A percentile compares a stretch with the other conserved stretches of the same genome.
Conservation (phyloP, 2,113 vertebrate species). For the Silurus glanis region DNA sequence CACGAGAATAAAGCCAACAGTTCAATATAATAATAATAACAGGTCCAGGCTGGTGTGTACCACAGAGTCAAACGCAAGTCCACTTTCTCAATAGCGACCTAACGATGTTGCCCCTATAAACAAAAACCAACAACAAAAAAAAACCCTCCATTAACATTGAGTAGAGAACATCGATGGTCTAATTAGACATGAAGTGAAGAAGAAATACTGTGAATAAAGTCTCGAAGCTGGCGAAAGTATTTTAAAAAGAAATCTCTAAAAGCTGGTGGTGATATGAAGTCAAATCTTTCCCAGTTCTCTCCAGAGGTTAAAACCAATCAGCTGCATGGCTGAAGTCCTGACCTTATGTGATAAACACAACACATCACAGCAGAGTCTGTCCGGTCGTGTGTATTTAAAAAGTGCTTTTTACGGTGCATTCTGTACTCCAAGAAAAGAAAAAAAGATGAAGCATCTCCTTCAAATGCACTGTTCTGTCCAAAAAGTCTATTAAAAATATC, state of each 20-base stretch:
- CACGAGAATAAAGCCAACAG: not conserved
- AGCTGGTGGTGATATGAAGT: not conserved
- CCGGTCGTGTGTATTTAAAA: not conserved
- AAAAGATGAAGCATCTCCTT: not conserved
- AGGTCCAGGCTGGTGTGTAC: not conserved
- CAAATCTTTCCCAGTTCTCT: not conserved
- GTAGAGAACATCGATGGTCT: no score
- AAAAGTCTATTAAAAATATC: not conserved
- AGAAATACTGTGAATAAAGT: slow-evolving; percentile 10
- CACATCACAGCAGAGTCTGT: not conserved
- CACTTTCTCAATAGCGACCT: not conserved
- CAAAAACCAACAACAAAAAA: not conserved
- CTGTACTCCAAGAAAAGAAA: not conserved
- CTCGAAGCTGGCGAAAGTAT: not conserved
- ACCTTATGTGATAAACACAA: not conserved
- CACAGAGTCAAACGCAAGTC: not conserved
- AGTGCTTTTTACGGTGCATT: slow-evolving; percentile 1
- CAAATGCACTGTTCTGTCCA: not conserved
- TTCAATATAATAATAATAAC: not conserved
- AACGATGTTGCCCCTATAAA: not conserved
- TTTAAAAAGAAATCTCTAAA: not conserved
- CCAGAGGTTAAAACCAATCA: not conserved
- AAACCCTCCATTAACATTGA: not conserved
- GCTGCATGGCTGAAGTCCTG: not conserved
- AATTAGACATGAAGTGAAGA: not conserved